Percentiles rank a stretch among this genome's conserved stretches.
phyloP scores from a whole-genome alignment of 2,797 vertebrate genomes.

The Argentina silus region DNA sequence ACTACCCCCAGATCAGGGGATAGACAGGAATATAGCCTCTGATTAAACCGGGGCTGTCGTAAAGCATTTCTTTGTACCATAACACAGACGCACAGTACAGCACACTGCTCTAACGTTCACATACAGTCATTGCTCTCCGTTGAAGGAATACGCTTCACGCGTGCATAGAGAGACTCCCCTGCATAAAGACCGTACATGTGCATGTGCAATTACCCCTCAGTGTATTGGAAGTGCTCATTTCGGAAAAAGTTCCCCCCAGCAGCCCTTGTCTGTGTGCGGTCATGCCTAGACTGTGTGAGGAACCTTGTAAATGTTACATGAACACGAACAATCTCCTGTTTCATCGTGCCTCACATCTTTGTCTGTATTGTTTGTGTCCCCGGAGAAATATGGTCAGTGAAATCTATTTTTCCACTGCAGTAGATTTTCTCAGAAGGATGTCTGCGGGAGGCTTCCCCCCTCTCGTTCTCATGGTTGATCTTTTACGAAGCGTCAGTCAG shows the following conservation, averaged over 20 bases:
- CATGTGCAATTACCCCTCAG: neutral
- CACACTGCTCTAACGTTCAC: no score
- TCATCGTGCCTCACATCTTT: conserved; percentile 49
- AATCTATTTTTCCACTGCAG: conserved; percentile 60
- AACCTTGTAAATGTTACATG: conserved; percentile 64
- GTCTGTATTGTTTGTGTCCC: conserved; percentile 60
- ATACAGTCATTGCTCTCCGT: neutral
- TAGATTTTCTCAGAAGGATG: conserved; percentile 15
- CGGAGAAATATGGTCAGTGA: conserved; percentile 57
- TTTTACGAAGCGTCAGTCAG: no score
- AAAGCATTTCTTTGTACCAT: no score
- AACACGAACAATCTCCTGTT: conserved; percentile 52
- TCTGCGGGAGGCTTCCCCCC: no score
- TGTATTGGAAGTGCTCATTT: neutral
- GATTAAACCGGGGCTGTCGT: no score
- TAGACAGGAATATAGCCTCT: no score
- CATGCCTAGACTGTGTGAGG: neutral
- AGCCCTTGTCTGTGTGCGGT: conserved; percentile 29
- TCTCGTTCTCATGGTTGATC: neutral
- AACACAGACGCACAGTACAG: neutral
- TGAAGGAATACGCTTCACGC: neutral
- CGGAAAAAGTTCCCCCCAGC: conserved; percentile 5
- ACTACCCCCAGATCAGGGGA: neutral
- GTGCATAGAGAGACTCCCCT: no score
- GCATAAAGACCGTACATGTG: neutral